Conservation (phyloP, 2,113 vertebrate genomes). For the Nyctibius bracteatus region DNA sequence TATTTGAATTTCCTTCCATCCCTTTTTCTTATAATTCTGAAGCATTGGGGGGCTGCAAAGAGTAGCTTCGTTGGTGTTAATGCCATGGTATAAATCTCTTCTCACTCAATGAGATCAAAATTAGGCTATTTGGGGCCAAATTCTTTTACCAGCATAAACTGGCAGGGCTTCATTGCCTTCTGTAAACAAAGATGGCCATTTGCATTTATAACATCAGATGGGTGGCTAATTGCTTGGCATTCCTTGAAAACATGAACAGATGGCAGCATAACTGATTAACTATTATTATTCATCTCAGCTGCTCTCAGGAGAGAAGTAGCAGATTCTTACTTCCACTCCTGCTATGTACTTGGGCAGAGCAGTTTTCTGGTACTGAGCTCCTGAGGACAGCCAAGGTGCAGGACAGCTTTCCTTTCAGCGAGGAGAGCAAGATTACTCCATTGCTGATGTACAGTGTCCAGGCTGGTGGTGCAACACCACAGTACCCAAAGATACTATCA, state of each 20-base stretch:
- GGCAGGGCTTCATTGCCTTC: neutral
- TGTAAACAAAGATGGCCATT: neutral
- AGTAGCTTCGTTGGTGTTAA: neutral
- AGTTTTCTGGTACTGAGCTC: neutral
- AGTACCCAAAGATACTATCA: neutral
- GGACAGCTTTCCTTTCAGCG: neutral
- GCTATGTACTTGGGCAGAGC: accelerated
- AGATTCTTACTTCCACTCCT: neutral
- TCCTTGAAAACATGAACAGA: neutral
- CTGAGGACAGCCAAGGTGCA: accelerated
- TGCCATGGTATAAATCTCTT: neutral
- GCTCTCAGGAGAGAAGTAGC: neutral
- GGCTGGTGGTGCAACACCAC: neutral
- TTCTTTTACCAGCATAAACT: neutral
- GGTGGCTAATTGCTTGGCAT: conserved; percentile 37
- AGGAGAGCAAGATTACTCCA: neutral
- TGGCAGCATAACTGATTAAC: neutral
- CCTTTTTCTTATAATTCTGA: neutral
- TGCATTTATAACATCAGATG: neutral
- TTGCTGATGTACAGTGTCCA: neutral
- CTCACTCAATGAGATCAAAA: neutral
- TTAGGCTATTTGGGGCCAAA: neutral
- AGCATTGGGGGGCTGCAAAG: accelerated
- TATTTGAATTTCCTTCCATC: neutral
- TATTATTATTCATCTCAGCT: neutral